Percentiles rank a stretch among this genome's conserved stretches.
Conservation (phyloP, 2,797 vertebrate species). For the Spondyliosoma cantharus region DNA sequence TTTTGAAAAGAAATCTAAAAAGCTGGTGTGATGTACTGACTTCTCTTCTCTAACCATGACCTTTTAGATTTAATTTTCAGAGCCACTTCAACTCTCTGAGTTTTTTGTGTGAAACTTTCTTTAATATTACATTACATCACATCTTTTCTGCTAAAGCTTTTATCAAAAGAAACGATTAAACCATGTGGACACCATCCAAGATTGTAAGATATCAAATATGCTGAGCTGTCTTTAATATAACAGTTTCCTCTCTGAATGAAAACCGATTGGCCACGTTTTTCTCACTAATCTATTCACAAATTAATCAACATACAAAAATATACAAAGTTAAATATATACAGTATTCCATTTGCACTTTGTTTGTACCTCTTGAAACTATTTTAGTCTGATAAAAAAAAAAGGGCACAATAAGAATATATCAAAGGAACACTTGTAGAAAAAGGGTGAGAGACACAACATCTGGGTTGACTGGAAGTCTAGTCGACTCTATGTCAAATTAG, state of each 20-base stretch:
- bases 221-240: conserved; percentile 9
- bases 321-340: background rate
- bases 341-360: background rate
- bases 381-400: background rate
- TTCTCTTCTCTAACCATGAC: conserved; percentile 1
- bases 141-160: background rate
- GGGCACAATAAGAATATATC: background rate
- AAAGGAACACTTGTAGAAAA: background rate
- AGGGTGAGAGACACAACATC: background rate
- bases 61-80: conserved; percentile 10
- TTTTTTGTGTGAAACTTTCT: conserved; percentile 17
- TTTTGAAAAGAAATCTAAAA: conserved; percentile 12
- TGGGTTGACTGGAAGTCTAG: background rate
- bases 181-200: background rate
- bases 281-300: background rate
- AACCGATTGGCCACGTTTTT: background rate
- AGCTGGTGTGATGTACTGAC: background rate
- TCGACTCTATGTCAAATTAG: background rate
- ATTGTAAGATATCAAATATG: background rate
- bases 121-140: background rate
- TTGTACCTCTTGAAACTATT: background rate
- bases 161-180: background rate
- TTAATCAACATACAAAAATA: background rate
- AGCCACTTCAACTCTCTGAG: background rate
- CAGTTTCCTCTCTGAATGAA: background rate